Evolutionary conservation across 2,113 vertebrate genomes (phyloP), one percentile per base, ranked within the genome.

Genomic region (Rhinichthys klamathensis): DNA sequence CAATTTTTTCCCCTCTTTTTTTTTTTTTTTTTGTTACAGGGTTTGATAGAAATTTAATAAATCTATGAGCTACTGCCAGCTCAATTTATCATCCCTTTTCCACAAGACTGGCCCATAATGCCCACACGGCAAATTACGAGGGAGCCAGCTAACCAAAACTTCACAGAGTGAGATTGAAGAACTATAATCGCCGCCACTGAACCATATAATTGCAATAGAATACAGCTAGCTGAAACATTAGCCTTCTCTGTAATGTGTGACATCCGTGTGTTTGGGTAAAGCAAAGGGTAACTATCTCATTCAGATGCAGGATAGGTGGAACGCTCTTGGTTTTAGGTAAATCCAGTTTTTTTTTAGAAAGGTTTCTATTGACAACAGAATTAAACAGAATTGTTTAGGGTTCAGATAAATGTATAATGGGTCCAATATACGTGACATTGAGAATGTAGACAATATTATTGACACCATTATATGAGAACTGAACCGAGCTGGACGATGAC

Each of bases 31-130:
- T 95, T 95, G 96, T 96, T 96, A 94, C 95, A 93, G 92, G 94
- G 93, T 96, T 96, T 97, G 96, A 98, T 97, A 96, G 96, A 97
- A 98, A 98, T 97, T 98, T 97, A 97, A 98, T 97, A 98, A 97
- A 98, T 98, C 97, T 96, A 96, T 96, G 94, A 95, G 94, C 96
- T 95, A 95, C 94, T 96, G 95, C 95, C 96, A 97, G 95, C 93
- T 93, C 96, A 96, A 97, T 98, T 97, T 96, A 97, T 99, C 97
- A 97, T 97, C 95, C 96, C 95, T 95, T 97, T 96, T 97, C 96
- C 96, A 92, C 94, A 95, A 97, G 96, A 95, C 95, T 95, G 93
- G 94, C 92, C 95, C 95, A 97, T 96, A 97, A 98, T 97, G 94
- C 95, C 95, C 95, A 93, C 90, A 95, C 95, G 95, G 95, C 96